Percentiles rank a stretch among this genome's conserved stretches.
Evolutionary conservation across 2,888 invertebrate genomes (phyloP).

Genomic region (Congeria kusceri): DNA sequence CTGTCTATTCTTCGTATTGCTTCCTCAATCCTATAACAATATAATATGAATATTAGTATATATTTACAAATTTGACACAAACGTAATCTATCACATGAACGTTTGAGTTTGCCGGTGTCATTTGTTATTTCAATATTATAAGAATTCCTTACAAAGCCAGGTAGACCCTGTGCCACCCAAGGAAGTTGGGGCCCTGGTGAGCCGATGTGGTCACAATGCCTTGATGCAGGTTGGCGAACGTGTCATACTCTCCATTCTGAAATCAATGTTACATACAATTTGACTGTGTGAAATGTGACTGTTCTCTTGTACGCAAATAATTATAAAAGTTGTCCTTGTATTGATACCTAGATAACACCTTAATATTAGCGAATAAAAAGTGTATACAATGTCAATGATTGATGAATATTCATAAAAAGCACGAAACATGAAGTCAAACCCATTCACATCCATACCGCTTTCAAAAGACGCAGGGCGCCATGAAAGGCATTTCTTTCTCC

Average conservation of each 20-base stretch:
- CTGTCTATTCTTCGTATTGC: conserved; percentile 67
- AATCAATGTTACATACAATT: conserved; percentile 5
- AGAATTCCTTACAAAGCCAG: conserved; percentile 71
- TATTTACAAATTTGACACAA: too few relatives aligned
- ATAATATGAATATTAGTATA: too few relatives aligned
- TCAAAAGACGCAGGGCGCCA: conserved; percentile 30
- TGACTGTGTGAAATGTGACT: too few relatives aligned
- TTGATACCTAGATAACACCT: too few relatives aligned
- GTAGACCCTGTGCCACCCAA: conserved; percentile 75
- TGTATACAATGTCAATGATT: not conserved
- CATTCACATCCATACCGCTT: conserved; percentile 21
- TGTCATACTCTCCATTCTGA: conserved; percentile 72
- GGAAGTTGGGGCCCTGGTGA: conserved; percentile 74
- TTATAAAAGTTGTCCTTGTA: too few relatives aligned
- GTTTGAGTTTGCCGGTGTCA: too few relatives aligned
- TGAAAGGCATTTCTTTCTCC: conserved; percentile 40
- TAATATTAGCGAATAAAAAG: too few relatives aligned
- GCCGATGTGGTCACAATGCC: conserved; percentile 61
- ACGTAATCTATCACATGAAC: too few relatives aligned
- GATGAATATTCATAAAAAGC: not conserved
- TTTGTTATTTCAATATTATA: too few relatives aligned
- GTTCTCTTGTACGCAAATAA: too few relatives aligned
- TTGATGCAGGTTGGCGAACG: conserved; percentile 70
- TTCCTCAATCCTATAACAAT: conserved; percentile 69
- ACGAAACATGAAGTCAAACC: not conserved